A percentile compares a stretch with the other conserved stretches of the same genome.
phyloP scores from a whole-genome alignment of 1,140 invertebrate species.

The Cherax quadricarinatus region DNA sequence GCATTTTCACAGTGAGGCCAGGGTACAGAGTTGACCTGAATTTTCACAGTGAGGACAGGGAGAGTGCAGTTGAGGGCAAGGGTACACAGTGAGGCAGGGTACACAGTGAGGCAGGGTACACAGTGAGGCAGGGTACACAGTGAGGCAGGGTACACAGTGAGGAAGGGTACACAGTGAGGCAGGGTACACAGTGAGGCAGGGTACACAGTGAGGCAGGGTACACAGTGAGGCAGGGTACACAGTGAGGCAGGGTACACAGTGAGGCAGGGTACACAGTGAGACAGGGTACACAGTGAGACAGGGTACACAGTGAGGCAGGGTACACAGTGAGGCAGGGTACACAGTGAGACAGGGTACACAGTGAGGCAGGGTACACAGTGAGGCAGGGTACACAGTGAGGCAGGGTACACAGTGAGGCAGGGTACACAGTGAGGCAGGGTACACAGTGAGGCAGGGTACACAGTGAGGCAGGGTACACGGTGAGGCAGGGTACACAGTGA shows the following conservation, averaged over 20 bases:
- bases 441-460: no score
- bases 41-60: no score
- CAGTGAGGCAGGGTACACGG: background rate
- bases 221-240: no score
- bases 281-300: no score
- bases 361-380: no score
- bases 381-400: background rate
- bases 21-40: no score
- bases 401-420: background rate
- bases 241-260: background rate
- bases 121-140: background rate
- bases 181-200: background rate
- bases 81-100: no score
- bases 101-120: background rate
- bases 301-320: background rate
- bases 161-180: background rate
- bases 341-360: background rate
- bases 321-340: background rate
- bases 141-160: no score
- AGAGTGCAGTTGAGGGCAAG: no score
- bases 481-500: no score
- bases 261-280: no score
- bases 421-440: background rate
- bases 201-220: background rate
- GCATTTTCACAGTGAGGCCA: no score